Evolutionary conservation across 2,113 vertebrate species (phyloP).

Genomic region (Myotis yumanensis): DNA sequence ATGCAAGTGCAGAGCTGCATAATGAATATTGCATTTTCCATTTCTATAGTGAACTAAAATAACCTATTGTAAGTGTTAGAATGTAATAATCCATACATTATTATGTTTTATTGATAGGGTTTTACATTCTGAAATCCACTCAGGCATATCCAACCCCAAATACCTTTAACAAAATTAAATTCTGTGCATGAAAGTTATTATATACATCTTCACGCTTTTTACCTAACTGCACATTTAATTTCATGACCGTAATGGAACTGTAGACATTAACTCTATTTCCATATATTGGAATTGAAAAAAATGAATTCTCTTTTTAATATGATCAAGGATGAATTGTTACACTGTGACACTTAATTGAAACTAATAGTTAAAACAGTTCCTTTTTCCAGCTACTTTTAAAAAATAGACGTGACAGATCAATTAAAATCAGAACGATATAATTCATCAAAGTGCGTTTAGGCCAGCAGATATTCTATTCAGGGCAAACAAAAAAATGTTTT

Average conservation of each 20-base stretch:
- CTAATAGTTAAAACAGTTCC: conserved; percentile 64
- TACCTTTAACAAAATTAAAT: conserved; percentile 60
- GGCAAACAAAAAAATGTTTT: conserved; percentile 54
- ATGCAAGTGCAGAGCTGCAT: conserved; percentile 12
- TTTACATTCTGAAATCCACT: conserved; percentile 62
- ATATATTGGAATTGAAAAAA: conserved; percentile 26
- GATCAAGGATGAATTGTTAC: conserved; percentile 54
- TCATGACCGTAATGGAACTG: conserved; percentile 48
- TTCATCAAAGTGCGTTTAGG: conserved; percentile 68
- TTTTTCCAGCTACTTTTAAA: conserved; percentile 58
- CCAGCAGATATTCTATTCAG: conserved; percentile 47
- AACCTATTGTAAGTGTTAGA: conserved; percentile 50
- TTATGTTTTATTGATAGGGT: conserved; percentile 44
- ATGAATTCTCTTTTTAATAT: conserved; percentile 56
- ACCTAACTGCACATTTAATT: conserved; percentile 70
- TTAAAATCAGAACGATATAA: conserved; percentile 75
- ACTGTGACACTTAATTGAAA: conserved; percentile 76
- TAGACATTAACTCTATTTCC: conserved; percentile 59
- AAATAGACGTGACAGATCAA: conserved; percentile 69
- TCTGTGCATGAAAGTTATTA: conserved; percentile 58
- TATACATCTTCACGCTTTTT: conserved; percentile 60
- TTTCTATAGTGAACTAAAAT: conserved; percentile 73
- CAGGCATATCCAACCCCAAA: conserved; percentile 46
- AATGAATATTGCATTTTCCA: conserved; percentile 67
- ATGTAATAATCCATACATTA: conserved; percentile 66